Evolutionary conservation across 2,888 invertebrate species (phyloP), one percentile per base, ranked within the genome.

Genomic region (Epinotia nisella): DNA sequence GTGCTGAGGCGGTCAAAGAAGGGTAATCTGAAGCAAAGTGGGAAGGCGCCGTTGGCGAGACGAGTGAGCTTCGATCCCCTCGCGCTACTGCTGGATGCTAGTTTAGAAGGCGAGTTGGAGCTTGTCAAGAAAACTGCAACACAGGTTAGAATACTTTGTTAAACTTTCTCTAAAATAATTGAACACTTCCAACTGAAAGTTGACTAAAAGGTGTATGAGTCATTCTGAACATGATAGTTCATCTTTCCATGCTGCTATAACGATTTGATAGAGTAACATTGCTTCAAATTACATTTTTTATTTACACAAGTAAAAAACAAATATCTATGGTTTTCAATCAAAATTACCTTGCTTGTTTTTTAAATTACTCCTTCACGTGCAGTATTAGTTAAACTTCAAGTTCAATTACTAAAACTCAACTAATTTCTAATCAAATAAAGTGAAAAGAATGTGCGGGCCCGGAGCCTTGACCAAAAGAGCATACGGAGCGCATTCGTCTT

Each of bases 11-110:
- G 97, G 78, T 94, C 95, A 79, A 96, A 96, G 89, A 97, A 97
- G 86, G 97, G 97, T 60, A 97, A 97, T 83, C 90, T 97, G 81
- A 97, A 98, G 87, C 95, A 95, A 82, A 95, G 95, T 65, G 95
- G 96, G 29, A 96, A 96, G 81, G 95, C 95, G 29, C 97, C 96
- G 82, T 85, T 97, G 49, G 95, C 96, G 4, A 94, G 98, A 77
- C 94, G 98, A 74, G 99, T 99, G 51, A 98, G 98, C 87, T 99
- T 99, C 86, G 99, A 99, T 94, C 99, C 99, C 21, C 94, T 99
- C 81, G 99, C 99, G 0, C 94, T 99, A 65, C 94, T 99, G 64
- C 94, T 99, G 83, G 99, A 99, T 90, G 99, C 99, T 60, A 98
- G 99, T 81, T 95, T 99, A 78, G 99, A 99, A 90, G 99, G 99